phyloP scores from a whole-genome alignment of 2,797 vertebrate species.

The Gila robusta region DNA sequence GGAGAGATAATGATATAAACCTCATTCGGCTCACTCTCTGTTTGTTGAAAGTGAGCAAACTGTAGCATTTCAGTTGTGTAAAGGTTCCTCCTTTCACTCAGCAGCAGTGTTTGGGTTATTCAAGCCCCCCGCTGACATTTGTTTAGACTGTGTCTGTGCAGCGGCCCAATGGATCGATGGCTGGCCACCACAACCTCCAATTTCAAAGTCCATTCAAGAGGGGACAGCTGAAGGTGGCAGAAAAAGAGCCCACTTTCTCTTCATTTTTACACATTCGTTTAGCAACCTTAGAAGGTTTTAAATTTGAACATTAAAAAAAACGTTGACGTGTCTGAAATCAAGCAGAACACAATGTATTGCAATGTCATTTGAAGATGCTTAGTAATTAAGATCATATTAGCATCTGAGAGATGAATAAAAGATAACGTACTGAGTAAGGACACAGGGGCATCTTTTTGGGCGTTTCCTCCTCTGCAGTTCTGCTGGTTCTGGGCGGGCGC shows the following conservation, averaged over 20 bases:
- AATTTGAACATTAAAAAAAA: neutral
- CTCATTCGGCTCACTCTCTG: constrained; percentile 39
- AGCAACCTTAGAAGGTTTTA: neutral
- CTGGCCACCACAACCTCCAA: constrained; percentile 28
- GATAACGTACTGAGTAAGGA: constrained; percentile 86
- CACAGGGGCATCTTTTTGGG: constrained; percentile 76
- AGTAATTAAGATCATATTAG: neutral
- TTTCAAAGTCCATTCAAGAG: constrained; percentile 31
- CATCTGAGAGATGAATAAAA: neutral
- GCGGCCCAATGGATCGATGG: constrained; percentile 57
- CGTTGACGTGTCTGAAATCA: neutral
- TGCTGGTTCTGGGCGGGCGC: constrained; percentile 84
- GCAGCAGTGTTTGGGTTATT: constrained; percentile 52
- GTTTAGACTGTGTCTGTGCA: constrained; percentile 50
- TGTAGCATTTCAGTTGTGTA: constrained; percentile 33
- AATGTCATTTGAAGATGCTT: neutral
- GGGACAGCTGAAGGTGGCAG: constrained; percentile 25
- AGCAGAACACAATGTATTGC: neutral
- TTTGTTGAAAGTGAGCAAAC: constrained; percentile 54
- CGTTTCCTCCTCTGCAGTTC: constrained; percentile 82
- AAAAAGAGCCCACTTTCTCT: constrained; percentile 35
- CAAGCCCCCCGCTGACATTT: constrained; percentile 55
- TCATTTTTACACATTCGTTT: neutral
- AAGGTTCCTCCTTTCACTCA: constrained; percentile 41
- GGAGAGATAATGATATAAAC: constrained; percentile 32